Conservation (phyloP, 1,140 invertebrate species). For the Dreissena polymorpha region DNA sequence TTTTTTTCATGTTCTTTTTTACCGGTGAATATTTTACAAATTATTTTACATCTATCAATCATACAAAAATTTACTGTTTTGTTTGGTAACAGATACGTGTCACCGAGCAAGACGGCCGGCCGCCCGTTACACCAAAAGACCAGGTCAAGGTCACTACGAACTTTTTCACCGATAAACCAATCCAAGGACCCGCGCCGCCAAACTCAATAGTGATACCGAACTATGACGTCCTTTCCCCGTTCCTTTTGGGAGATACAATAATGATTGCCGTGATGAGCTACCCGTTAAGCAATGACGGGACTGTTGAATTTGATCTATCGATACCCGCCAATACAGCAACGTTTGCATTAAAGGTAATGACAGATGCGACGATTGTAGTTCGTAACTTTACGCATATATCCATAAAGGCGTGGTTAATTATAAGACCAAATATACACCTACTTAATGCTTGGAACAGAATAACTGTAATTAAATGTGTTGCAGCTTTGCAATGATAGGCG, state of each 20-base stretch:
- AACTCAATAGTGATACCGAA: no score
- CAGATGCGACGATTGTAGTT: no score
- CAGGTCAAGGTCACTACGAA: slow-evolving; percentile 7
- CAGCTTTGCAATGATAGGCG: no score
- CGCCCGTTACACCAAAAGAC: slow-evolving; percentile 8
- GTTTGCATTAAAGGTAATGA: slow-evolving; percentile 22
- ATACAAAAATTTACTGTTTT: no score
- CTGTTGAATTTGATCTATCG: slow-evolving; percentile 6
- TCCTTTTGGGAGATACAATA: slow-evolving; percentile 19
- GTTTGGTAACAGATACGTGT: slow-evolving; percentile 29
- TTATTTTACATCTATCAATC: no score
- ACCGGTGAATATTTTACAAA: no score
- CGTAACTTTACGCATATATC: no score
- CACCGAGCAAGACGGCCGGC: slow-evolving; percentile 32
- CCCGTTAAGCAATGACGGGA: slow-evolving; percentile 4
- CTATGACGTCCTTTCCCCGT: slow-evolving; percentile 24
- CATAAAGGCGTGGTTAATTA: no score
- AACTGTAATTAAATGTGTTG: no score
- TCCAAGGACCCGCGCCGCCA: background rate
- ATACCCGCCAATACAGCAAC: slow-evolving; percentile 30
- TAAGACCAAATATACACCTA: no score
- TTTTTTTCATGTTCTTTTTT: no score
- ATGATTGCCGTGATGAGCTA: background rate
- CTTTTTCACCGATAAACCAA: slow-evolving; percentile 30
- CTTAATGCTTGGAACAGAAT: no score